A percentile compares a stretch with the other conserved stretches of the same genome.
Evolutionary conservation across 30 jellyfish, hydroid and myxozoan genomes (phyloP).

Genomic region (Turritopsis rubra): DNA sequence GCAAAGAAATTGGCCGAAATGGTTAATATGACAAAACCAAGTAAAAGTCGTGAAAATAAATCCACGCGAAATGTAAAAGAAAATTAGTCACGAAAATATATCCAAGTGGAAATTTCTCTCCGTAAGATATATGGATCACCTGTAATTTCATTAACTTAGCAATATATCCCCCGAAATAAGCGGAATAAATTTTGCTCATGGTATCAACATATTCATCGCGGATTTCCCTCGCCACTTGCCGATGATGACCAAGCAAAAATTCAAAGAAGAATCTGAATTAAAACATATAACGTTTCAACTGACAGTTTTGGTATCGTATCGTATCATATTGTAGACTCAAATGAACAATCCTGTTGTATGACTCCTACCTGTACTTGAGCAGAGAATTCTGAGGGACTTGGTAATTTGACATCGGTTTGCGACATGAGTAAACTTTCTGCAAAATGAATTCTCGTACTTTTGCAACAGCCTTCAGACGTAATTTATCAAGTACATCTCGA

Average conservation of each 20-base stretch:
- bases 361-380: constrained; percentile 74
- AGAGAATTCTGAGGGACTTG: constrained; percentile 93
- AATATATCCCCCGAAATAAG: constrained; percentile 85
- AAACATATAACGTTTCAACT: too few relatives aligned
- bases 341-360: too few relatives aligned
- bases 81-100: background rate
- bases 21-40: too few relatives aligned
- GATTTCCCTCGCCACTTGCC: constrained; percentile 95
- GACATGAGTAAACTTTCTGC: constrained; percentile 81
- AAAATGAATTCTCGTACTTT: constrained; percentile 79
- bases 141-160: constrained; percentile 87
- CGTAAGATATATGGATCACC: constrained; percentile 25
- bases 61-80: too few relatives aligned
- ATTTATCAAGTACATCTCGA: constrained; percentile 81
- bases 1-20: too few relatives aligned
- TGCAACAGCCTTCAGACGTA: constrained; percentile 79
- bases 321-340: too few relatives aligned
- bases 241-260: constrained; percentile 83
- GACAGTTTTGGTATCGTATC: too few relatives aligned
- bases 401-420: constrained; percentile 94
- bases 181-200: constrained; percentile 93
- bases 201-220: constrained; percentile 98
- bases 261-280: constrained; percentile 72
- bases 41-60: too few relatives aligned
- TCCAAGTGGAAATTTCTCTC: background rate